Evolutionary conservation across 2,797 vertebrate species (phyloP), one percentile per base, ranked within the genome.

Genomic region (Ctenochaetus hawaiiensis): DNA sequence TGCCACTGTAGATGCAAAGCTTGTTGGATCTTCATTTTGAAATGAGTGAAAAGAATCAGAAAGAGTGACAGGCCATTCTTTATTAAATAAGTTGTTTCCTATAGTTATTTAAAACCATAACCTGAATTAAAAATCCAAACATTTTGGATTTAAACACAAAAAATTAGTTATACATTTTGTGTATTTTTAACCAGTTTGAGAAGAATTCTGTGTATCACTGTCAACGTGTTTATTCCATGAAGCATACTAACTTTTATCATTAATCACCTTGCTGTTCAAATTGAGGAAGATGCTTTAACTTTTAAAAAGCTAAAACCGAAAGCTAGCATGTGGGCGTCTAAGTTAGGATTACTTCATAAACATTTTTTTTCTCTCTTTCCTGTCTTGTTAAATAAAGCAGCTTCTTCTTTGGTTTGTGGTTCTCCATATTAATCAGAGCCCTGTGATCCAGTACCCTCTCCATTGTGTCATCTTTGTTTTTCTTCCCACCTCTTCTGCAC

Each of bases 381-480:
- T 34, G 30, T 34, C 30, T 7, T 34, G 30, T 34, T 34, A 34
- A 34, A 34, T 34, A 34, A 34, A 34, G 30, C 30, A 34, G 30
- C 30, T 34, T 34, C 30, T 34, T 34, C 30, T 34, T 34, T 34
- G 30, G 30, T 34, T 6, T 6, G 30, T 34, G 30, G 30, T 34
- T 34, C 30, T 67, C 9, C 17, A 41, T 12, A 68, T 30, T 41
- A 56, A 54, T 58, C 60, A 65, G 22, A 54, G 41, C 17, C 22
- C n/a, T 75, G 44, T 39, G 41, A 60, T 41, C 78, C 56, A 18
- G n/a, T 13, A 3, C 53, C 57, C 23, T 78, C 34, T 47, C 57
- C 17, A 49, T 54, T 72, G 56, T 68, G 57, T 65, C 39, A 6
- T 72, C 57, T 67, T 72, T 82, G 59, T 86, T 84, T 76, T 84